These are phyloP conservation scores for Holcopasites calliopsidis DNA, from an alignment of 1,140 invertebrate species.

Conservation along the genomic window DNA sequence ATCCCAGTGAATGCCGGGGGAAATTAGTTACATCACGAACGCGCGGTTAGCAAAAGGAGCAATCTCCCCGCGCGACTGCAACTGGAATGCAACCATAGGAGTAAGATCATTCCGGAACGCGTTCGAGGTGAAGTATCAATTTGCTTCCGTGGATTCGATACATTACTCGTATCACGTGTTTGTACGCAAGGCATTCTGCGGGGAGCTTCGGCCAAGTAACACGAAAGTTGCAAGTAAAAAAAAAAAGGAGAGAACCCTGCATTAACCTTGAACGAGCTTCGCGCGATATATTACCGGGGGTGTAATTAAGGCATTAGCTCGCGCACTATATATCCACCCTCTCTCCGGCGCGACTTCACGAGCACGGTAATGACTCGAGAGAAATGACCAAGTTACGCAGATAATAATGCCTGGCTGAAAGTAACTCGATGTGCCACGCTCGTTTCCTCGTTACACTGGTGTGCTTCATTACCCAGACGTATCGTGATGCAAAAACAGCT, in stretches of 20 bases:
- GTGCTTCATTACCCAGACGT: background rate
- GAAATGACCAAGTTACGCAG: background rate
- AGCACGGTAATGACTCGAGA: background rate
- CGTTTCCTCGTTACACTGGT: background rate
- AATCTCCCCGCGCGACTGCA: background rate
- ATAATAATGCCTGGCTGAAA: background rate
- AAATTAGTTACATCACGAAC: background rate
- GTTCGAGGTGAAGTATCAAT: too few relatives aligned
- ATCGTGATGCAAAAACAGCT: background rate
- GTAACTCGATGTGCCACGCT: background rate
- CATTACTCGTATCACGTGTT: too few relatives aligned
- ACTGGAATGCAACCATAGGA: background rate
- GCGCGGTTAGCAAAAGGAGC: background rate
- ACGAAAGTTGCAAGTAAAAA: too few relatives aligned
- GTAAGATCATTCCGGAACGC: too few relatives aligned
- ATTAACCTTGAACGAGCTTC: background rate
- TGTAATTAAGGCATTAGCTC: too few relatives aligned
- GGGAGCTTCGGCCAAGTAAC: too few relatives aligned
- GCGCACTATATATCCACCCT: too few relatives aligned
- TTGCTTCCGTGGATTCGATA: too few relatives aligned
- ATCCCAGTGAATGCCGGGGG: background rate
- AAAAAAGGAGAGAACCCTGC: background rate
- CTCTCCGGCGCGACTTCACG: background rate
- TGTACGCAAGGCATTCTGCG: too few relatives aligned
- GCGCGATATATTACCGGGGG: background rate